Base-by-base conservation (phyloP, 2,888 invertebrate species). In the Disparrhopalites patrizii region DNA sequence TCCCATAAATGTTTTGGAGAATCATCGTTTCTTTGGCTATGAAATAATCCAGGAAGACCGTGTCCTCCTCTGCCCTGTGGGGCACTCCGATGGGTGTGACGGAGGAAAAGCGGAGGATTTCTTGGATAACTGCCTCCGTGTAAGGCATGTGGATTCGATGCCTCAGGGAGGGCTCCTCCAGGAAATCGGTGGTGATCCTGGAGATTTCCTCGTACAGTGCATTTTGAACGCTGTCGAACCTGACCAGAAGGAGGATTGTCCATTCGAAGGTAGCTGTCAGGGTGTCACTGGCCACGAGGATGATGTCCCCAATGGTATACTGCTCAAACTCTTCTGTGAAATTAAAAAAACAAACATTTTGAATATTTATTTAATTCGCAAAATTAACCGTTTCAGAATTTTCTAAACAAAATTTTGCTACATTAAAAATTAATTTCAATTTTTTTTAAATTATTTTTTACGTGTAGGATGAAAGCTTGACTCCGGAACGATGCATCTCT, bases 91-190 rank as follows among this genome's bases (percentile, higher is more conserved):
- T 3, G 4, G 60, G 60, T 15, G 23, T 15, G 18, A 57, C 3
- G 18, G 38, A 23, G 7, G 13, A 36, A 27, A 38, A 57, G 1
- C 56, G 36, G 7, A 57, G 23, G n/a, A 38, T 66, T 65, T 73
- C 73, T 3, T 51, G 43, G 23, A 73, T 70, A 25, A 69, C 54
- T 23, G 73, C 73, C 33, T 71, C 73, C 0, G 67, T 66, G 40
- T 69, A 71, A 2, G 70, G 71, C 70, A 57, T 38, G 1, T 57
- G 1, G 7, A 25, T 10, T 38, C 38, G 10, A 13, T 57, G 38
- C 5, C n/a, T 20, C 1, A 57, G 27, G n/a, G 56, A 57, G 18
- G 56, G 56, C 25, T 38, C 13, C 25, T 38, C 13, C 13, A 36
- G 56, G 13, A 27, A 57, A 7, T 28, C 10, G 10, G 25, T 27